A percentile compares a stretch with the other conserved stretches of the same genome.
phyloP scores from a whole-genome alignment of 35 echinoderm and acorn worm genomes.

The Apostichopus japonicus region DNA sequence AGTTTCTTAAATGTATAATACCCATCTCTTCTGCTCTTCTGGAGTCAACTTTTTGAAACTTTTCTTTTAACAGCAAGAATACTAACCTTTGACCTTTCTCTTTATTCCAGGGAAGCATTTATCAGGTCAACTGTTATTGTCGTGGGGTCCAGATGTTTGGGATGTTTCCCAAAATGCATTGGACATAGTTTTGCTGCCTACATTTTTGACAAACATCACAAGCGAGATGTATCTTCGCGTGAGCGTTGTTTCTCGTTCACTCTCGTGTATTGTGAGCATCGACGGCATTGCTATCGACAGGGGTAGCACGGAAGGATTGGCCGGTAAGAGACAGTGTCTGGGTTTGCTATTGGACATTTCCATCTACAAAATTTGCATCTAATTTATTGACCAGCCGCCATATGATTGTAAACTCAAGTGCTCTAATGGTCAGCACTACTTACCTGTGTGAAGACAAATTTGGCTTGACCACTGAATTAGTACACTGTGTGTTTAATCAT shows the following conservation, averaged over 20 bases:
- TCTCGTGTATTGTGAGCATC: not conserved
- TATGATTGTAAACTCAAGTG: no score
- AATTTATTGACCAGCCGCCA: no score
- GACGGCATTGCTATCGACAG: not conserved
- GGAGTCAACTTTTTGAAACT: no score
- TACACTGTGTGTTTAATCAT: no score
- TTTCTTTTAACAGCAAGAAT: no score
- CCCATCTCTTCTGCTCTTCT: no score
- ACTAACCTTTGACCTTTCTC: no score
- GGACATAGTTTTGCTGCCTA: constrained; percentile 14
- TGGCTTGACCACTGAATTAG: no score
- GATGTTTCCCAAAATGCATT: not conserved
- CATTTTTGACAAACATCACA: not conserved
- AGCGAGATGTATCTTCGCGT: not conserved
- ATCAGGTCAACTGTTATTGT: not conserved
- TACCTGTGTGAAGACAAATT: no score
- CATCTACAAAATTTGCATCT: no score
- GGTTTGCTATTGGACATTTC: not conserved
- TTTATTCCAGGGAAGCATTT: not conserved
- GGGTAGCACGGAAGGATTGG: constrained; percentile 17
- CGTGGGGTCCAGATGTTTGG: not conserved
- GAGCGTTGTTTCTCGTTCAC: not conserved
- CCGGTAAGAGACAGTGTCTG: not conserved
- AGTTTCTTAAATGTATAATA: no score
- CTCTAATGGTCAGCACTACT: no score